A percentile compares a stretch with the other conserved stretches of the same genome.
Evolutionary conservation across 2,888 invertebrate species (phyloP).

Genomic region (Noctuana brunneofusca): DNA sequence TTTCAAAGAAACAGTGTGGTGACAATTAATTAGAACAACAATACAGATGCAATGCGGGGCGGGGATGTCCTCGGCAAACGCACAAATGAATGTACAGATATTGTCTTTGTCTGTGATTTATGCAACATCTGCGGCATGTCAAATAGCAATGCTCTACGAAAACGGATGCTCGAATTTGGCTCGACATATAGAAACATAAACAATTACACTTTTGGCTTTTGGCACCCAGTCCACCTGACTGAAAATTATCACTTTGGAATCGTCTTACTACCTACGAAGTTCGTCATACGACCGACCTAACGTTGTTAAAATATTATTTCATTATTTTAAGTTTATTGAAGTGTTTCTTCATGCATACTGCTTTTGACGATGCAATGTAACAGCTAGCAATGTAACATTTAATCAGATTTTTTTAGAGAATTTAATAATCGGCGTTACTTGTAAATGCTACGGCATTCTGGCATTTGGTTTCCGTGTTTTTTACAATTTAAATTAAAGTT

Average conservation of each 20-base stretch:
- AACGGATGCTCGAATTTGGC: not conserved
- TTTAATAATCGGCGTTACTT: too few relatives aligned
- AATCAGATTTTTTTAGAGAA: too few relatives aligned
- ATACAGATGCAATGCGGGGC: slow-evolving; percentile 12
- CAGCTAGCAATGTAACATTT: too few relatives aligned
- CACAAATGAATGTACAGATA: slow-evolving; percentile 41
- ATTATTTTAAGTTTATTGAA: too few relatives aligned
- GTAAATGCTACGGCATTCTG: too few relatives aligned
- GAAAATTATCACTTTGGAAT: not conserved
- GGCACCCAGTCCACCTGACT: slow-evolving; percentile 3
- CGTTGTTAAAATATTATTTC: too few relatives aligned
- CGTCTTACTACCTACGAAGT: not conserved
- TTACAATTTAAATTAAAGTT: not conserved
- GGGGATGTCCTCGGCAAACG: slow-evolving; percentile 27
- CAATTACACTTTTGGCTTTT: slow-evolving; percentile 2
- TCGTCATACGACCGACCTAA: too few relatives aligned
- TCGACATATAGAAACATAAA: not conserved
- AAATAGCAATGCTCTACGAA: slow-evolving; percentile 43
- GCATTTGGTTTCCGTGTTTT: too few relatives aligned
- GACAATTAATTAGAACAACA: slow-evolving; percentile 20
- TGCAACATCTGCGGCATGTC: slow-evolving; percentile 59
- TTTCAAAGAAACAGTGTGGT: slow-evolving; percentile 11
- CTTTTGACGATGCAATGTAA: too few relatives aligned
- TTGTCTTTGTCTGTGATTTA: slow-evolving; percentile 53
- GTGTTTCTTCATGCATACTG: too few relatives aligned